phyloP scores from a whole-genome alignment of 2,113 vertebrate species.

The Trematocara zebra region DNA sequence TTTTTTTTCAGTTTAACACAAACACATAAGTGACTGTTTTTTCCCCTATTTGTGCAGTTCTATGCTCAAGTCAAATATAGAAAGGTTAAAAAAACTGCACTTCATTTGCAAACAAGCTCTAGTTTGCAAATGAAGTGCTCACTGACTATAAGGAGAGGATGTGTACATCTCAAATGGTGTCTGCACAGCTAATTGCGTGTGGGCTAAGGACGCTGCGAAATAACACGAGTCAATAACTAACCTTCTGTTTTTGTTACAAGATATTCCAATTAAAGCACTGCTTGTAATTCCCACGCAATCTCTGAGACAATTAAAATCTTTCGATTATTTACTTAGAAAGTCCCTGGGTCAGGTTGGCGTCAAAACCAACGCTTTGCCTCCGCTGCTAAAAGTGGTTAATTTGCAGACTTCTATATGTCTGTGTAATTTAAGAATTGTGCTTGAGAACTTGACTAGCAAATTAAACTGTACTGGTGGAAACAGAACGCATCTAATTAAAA shows the following conservation, averaged over 20 bases:
- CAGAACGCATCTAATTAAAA: background rate
- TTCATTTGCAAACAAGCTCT: background rate
- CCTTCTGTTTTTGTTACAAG: background rate
- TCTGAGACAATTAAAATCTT: conserved; percentile 13
- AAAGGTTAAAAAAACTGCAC: background rate
- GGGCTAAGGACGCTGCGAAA: background rate
- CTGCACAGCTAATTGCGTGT: background rate
- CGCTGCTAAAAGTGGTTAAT: background rate
- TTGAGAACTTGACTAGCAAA: background rate
- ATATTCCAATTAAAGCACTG: conserved; percentile 1
- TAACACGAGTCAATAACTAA: background rate
- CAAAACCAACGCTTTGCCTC: background rate
- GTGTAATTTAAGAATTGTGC: background rate
- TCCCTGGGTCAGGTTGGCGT: background rate
- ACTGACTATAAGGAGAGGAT: background rate
- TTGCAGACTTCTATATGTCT: background rate
- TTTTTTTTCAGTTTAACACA: background rate
- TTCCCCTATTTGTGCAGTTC: background rate
- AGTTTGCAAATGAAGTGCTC: background rate
- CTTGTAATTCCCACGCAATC: background rate
- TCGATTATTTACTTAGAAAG: background rate
- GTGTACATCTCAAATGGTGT: background rate
- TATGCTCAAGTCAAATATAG: background rate
- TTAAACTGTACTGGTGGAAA: background rate
- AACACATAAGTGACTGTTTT: background rate